A percentile compares a stretch with the other conserved stretches of the same genome.
These are phyloP conservation scores for Nasonia vitripennis DNA, from an alignment of 1,140 invertebrate genomes.

Conservation along the genomic window DNA sequence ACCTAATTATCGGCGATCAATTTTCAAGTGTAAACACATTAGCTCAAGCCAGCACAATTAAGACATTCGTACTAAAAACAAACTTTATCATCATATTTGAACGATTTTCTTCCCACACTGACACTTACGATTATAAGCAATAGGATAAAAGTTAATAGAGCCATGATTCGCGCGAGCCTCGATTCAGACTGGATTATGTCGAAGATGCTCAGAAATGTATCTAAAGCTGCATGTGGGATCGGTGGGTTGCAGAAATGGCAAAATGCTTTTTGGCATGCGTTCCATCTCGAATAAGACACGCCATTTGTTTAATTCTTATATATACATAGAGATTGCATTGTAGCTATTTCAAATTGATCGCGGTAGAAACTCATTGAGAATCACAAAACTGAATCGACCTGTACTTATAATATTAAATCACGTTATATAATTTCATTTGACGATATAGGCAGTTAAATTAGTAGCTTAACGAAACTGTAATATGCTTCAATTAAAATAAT, in stretches of 20 bases:
- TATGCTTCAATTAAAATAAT: no score
- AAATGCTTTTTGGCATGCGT: slow-evolving; percentile 59
- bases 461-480: no score
- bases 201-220: slow-evolving; percentile 59
- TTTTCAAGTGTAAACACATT: no score
- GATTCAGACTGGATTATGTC: slow-evolving; percentile 59
- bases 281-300: slow-evolving; percentile 61
- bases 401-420: background rate
- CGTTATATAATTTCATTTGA: no score
- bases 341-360: background rate
- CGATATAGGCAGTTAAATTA: no score
- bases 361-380: background rate
- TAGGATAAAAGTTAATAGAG: slow-evolving; percentile 61
- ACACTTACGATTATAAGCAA: slow-evolving; percentile 62
- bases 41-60: no score
- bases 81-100: background rate
- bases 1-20: no score
- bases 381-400: background rate
- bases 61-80: no score
- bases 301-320: slow-evolving; percentile 8
- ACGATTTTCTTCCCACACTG: background rate
- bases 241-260: slow-evolving; percentile 56
- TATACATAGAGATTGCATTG: background rate
- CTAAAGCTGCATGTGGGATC: slow-evolving; percentile 64
- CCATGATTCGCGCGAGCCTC: slow-evolving; percentile 62